A percentile compares a stretch with the other conserved stretches of the same genome.
Evolutionary conservation across 2,113 vertebrate species (phyloP).

Genomic region (Castor canadensis): DNA sequence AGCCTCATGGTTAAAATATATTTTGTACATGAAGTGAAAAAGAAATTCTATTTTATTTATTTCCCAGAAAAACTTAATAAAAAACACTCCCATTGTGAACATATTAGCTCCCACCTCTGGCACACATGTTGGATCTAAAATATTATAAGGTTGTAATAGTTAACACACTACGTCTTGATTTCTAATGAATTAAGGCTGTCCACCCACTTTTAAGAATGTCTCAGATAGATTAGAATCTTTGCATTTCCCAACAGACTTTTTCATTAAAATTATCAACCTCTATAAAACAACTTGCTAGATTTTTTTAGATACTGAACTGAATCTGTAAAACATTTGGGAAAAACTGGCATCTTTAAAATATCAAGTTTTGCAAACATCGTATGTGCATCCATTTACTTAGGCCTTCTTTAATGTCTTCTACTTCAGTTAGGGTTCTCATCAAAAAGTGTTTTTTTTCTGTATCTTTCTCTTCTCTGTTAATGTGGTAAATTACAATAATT

Average conservation of each 20-base stretch:
- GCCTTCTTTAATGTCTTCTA: slow-evolving; percentile 2
- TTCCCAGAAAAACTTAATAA: not conserved
- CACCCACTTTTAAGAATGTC: not conserved
- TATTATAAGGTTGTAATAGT: not conserved
- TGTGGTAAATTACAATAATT: not conserved
- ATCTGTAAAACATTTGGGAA: not conserved
- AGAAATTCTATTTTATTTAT: not conserved
- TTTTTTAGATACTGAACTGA: not conserved
- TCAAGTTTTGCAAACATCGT: not conserved
- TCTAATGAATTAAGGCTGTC: not conserved
- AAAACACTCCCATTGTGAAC: not conserved
- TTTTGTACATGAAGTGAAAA: not conserved
- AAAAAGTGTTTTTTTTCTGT: not conserved
- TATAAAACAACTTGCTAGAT: not conserved
- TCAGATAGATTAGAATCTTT: not conserved
- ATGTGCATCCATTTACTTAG: not conserved
- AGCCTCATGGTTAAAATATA: not conserved
- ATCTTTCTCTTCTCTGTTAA: not conserved
- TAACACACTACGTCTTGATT: not conserved
- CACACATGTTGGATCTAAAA: not conserved
- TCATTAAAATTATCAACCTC: not conserved
- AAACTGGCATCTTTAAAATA: not conserved
- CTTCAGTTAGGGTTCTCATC: too few species aligned
- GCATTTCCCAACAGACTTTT: not conserved
- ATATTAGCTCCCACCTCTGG: not conserved